Evolutionary conservation across 2,797 vertebrate species (phyloP), one percentile per base, ranked within the genome.

Genomic region (Acanthurus lineatus): DNA sequence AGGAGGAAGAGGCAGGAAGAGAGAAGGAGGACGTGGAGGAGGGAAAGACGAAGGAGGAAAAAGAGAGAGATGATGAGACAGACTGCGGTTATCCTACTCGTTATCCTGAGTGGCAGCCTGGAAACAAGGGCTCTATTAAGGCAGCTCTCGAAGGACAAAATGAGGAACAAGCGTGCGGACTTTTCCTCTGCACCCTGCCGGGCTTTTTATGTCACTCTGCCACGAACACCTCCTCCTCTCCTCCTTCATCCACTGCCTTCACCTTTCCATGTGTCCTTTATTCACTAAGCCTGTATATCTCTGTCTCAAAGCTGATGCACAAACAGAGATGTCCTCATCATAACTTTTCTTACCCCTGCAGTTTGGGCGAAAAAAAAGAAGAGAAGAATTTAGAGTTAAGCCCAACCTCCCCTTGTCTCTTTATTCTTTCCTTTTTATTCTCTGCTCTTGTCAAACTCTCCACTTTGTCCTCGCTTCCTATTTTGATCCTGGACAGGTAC

Each of bases 51-150:
- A 73, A 76, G 51, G 25, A 57, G 79, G 59, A 66, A 69, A 48
- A 20, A 69, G 40, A 56, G 35, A 56, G 61, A 25, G 68, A 53
- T 10, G 20, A 71, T 54, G 77, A 82, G 76, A 88, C 45, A 42
- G 72, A 74, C 77, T 76, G 81, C 82, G 73, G 88, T 89, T 89
- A 84, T 91, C 86, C 81, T 78, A 19, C 91, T 93, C 74, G 68
- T 94, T 94, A 93, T 89, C 82, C 83, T 92, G 92, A 94, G 90
- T 89, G 92, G 90, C 93, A 90, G 90, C 69, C 82, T 67, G 81
- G 91, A 93, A 93, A 93, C 86, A 86, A 90, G 83, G 60, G 79
- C 87, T 92, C 88, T 91, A 90, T 93, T 92, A 90, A 86, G 82
- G 79, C 84, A 68, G 65, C 82, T 85, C 87, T 92, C 72, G 35